Evolutionary conservation across 1,140 invertebrate species (phyloP), one percentile per base, ranked within the genome.

Genomic region (Drosophila truncata): DNA sequence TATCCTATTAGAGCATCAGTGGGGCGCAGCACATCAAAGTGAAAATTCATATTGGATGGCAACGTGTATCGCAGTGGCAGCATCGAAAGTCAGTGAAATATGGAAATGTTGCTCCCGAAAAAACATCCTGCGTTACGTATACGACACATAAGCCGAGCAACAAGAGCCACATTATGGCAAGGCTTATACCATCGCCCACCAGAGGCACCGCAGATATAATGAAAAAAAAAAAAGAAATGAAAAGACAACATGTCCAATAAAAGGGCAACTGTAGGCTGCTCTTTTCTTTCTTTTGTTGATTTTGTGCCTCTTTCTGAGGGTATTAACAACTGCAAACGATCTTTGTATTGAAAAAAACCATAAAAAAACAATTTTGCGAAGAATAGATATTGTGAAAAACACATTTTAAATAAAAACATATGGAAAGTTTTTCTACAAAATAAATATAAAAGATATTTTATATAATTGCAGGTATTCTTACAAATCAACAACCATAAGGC

Each of bases 11-110:
- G 42, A 41, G 33, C 42, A 35, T 49, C 62, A 66, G 44, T 35
- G 61, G 61, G 58, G 46, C 47, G 41, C 23, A 35, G 31, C 39
- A 82, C 47, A 82, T 83, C 76, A 83, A 83, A 83, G 81, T 37
- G 37, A 49, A 66, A 69, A 50, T 61, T 58, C 54, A 59, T 57
- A 79, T 47, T 76, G 54, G 62, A 33, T 66, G 46, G 52, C 61
- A 72, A 72, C 41, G 41, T 27, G 37, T 29, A 31, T 23, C 62
- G 20, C 33, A n/a, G 23, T 23, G 3, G 31, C 62, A 29, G 39
- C 31, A 27, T 9, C 37, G 62, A 7, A 18, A 41, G 35, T 20
- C 52, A 50, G 33, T 49, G 57, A 58, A 14, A 25, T 58, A 71
- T 71, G 52, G 31, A 37, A 41, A 72, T 59, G 66, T 33, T 23